Conservation (phyloP, 37 sponge, comb jelly and placozoan genomes). For the Halichondria panicea region DNA sequence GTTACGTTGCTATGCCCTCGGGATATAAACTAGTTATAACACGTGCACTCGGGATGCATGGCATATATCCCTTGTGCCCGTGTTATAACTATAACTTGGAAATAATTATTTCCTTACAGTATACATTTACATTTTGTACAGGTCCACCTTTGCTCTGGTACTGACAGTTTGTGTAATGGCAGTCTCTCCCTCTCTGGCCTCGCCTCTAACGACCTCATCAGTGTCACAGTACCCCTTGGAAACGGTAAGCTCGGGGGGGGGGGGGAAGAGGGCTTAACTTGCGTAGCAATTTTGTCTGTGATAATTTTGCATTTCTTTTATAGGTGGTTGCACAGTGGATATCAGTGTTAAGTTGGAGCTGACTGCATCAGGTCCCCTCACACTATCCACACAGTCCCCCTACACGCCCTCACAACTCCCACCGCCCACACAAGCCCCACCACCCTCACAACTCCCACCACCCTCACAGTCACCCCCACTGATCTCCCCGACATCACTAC, state of each 20-base stretch:
- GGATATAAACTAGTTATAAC: too few species aligned
- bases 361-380: neutral
- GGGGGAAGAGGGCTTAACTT: neutral
- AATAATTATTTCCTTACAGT: too few species aligned
- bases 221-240: neutral
- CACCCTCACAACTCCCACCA: neutral
- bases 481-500: neutral
- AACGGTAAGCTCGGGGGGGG: neutral
- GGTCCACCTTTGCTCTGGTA: conserved; percentile 19
- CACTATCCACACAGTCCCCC: too few species aligned
- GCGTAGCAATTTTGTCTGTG: neutral
- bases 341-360: neutral
- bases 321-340: conserved; percentile 2
- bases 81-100: too few species aligned
- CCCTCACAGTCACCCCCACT: neutral
- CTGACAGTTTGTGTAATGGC: conserved; percentile 12
- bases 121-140: too few species aligned
- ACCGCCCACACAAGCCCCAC: neutral
- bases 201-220: neutral
- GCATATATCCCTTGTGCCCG: too few species aligned
- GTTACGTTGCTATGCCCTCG: too few species aligned
- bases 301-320: neutral
- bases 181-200: neutral
- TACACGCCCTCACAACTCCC: too few species aligned
- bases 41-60: too few species aligned